Evolutionary conservation across 2,797 vertebrate genomes (phyloP).

Genomic region (Lagorchestes hirsutus): DNA sequence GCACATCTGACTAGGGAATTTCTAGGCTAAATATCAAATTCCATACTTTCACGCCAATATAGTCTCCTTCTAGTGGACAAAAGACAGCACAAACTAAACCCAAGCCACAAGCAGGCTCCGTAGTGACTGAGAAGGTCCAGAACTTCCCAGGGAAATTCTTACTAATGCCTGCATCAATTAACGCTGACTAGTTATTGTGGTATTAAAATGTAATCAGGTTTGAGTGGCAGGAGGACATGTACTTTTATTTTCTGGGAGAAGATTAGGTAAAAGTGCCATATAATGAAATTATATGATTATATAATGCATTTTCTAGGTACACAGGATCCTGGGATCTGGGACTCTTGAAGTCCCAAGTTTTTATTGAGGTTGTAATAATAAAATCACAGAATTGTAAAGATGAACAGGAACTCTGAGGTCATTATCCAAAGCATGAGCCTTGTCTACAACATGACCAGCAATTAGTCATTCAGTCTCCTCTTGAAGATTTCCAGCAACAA

Average conservation of each 20-base stretch:
- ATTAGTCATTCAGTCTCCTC: background rate
- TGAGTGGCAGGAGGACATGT: background rate
- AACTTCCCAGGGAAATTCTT: background rate
- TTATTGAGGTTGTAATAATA: background rate
- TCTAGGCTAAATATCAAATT: background rate
- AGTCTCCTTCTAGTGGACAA: background rate
- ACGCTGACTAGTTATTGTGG: background rate
- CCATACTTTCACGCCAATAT: background rate
- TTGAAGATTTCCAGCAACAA: background rate
- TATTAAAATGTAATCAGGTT: background rate
- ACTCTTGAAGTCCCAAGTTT: background rate
- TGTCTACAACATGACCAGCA: background rate
- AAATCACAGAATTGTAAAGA: background rate
- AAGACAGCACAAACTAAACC: background rate
- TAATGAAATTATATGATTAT: background rate
- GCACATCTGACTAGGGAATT: background rate
- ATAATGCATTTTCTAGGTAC: background rate
- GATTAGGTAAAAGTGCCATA: background rate
- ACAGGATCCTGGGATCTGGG: background rate
- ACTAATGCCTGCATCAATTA: background rate
- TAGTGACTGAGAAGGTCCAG: background rate
- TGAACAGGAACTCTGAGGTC: background rate
- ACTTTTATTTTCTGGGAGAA: background rate
- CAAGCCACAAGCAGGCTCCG: background rate
- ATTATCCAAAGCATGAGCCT: background rate